Evolutionary conservation across 2,113 vertebrate species (phyloP).

Genomic region (Muscicapa adusta): DNA sequence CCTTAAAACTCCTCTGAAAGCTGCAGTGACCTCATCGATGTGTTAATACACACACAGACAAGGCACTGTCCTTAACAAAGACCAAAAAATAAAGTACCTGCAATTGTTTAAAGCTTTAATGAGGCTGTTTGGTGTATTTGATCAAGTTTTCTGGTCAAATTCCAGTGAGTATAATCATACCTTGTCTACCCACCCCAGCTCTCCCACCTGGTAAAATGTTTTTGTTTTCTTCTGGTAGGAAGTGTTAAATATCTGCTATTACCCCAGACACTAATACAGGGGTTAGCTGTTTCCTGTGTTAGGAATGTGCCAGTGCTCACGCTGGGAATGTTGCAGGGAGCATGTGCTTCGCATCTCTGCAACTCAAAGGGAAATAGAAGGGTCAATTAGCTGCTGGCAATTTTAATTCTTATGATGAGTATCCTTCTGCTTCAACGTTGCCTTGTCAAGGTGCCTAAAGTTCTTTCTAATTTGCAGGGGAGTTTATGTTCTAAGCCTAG

Average conservation of each 20-base stretch:
- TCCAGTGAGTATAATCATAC: not conserved
- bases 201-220: not conserved
- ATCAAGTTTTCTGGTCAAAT: not conserved
- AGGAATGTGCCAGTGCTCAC: not conserved
- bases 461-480: not conserved
- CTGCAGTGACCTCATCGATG: accelerated
- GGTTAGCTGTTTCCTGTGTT: not conserved
- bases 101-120: not conserved
- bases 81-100: not conserved
- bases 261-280: not conserved
- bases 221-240: not conserved
- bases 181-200: not conserved
- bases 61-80: not conserved
- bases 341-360: not conserved
- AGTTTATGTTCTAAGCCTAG: not conserved
- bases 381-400: not conserved
- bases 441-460: not conserved
- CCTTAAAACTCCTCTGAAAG: not conserved
- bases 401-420: not conserved
- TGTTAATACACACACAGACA: not conserved
- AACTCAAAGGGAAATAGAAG: not conserved
- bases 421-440: not conserved
- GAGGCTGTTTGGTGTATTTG: not conserved
- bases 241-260: not conserved
- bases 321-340: not conserved